Evolutionary conservation across 2,113 vertebrate species (phyloP), one percentile per base, ranked within the genome.

Genomic region (Mobula birostris): DNA sequence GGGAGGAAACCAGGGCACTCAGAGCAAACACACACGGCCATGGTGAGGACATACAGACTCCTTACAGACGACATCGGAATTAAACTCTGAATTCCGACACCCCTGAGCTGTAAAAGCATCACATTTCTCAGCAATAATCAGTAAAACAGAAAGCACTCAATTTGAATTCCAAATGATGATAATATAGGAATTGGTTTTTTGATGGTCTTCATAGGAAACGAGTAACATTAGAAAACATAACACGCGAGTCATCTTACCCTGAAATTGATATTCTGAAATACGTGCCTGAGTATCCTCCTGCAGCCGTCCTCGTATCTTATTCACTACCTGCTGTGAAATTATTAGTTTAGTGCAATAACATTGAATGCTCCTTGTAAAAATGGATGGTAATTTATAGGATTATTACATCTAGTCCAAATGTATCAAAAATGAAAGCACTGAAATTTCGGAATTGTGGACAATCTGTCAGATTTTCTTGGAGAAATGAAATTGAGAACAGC

Each of bases 301-400:
- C 95, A 94, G 97, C 96, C 96, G 95, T 96, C 95, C 95, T 97
- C 96, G 96, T 97, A 96, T 95, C 96, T 97, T 97, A 97, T 97
- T 97, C 96, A 97, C 95, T 96, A 96, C 95, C 96, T 96, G 96
- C 96, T 96, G 95, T 96, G 95, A 96, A 93, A 95, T 96, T 96
- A 97, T 96, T 97, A 96, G 96, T 97, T 97, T 97, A 96, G 95
- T 97, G 96, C 95, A 96, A 96, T 95, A 94, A 95, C 96, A 94
- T 95, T 95, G 96, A 92, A 96, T 94, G 96, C 96, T 96, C 95
- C 96, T 97, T 97, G 95, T 96, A 96, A 96, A 66, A 32, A 96
- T 96, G 96, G 95, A 95, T 95, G 95, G 95, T 96, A 96, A 97
- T 97, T 96, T 96, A 95, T 96, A 96, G 94, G 94, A 96, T 97